Evolutionary conservation across 1,140 invertebrate species (phyloP).

Genomic region (Penaeus japonicus): DNA sequence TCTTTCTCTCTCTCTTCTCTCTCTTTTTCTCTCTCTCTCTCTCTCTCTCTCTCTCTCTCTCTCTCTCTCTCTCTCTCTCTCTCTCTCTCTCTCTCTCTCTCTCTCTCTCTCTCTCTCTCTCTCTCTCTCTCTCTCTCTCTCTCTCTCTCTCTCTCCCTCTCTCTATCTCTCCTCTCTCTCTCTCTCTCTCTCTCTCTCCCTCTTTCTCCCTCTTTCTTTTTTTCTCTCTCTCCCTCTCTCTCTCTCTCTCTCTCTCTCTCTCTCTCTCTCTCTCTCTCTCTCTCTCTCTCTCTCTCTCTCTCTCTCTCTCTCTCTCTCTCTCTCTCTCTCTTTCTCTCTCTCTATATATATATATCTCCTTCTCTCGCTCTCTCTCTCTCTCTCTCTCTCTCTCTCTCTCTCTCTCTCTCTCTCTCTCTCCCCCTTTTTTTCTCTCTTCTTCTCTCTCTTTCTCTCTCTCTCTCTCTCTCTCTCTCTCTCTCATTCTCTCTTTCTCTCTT

Average conservation of each 20-base stretch:
- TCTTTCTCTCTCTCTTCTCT: too few species aligned
- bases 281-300: neutral
- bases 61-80: neutral
- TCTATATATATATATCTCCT: too few species aligned
- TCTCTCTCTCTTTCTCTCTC: neutral
- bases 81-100: too few species aligned
- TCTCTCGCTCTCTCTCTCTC: neutral
- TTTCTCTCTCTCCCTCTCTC: neutral
- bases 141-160: neutral
- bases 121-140: too few species aligned
- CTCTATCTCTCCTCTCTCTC: neutral
- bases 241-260: neutral
- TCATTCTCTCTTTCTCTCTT: conserved; percentile 11
- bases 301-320: conserved; percentile 22
- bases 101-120: too few species aligned
- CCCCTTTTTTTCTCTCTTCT: too few species aligned
- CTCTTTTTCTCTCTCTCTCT: too few species aligned
- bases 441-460: too few species aligned
- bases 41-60: neutral
- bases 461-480: too few species aligned
- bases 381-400: too few species aligned
- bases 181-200: neutral
- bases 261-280: too few species aligned
- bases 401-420: too few species aligned
- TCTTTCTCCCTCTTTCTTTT: neutral